A percentile compares a stretch with the other conserved stretches of the same genome.
phyloP scores from a whole-genome alignment of 2,113 vertebrate genomes.

The Protomyctophum bolini region DNA sequence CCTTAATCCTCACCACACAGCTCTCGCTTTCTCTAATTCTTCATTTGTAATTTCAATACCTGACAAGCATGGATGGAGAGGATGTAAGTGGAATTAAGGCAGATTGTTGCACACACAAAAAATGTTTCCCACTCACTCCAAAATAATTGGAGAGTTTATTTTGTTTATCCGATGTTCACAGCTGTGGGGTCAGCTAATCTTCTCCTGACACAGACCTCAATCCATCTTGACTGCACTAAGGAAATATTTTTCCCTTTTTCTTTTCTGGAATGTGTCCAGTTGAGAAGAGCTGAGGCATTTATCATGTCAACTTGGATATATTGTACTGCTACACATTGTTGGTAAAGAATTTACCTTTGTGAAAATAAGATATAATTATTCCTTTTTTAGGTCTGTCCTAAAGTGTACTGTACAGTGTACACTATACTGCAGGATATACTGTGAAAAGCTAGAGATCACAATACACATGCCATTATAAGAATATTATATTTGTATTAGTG shows the following conservation, averaged over 20 bases:
- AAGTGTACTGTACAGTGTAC: no score
- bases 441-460: no score
- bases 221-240: slow-evolving; percentile 1
- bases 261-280: not conserved
- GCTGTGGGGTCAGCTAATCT: slow-evolving; percentile 42
- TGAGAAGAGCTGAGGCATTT: not conserved
- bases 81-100: slow-evolving; percentile 46
- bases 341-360: no score
- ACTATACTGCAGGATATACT: no score
- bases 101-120: slow-evolving; percentile 34
- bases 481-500: no score
- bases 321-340: not conserved
- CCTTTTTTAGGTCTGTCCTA: no score
- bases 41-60: slow-evolving; percentile 27
- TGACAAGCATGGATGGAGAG: slow-evolving; percentile 32
- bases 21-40: slow-evolving; percentile 40
- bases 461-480: no score
- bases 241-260: no score
- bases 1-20: slow-evolving; percentile 53
- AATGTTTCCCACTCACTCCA: slow-evolving; percentile 11
- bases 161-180: slow-evolving; percentile 25
- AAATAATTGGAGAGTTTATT: slow-evolving; percentile 31
- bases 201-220: slow-evolving; percentile 9
- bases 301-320: not conserved
- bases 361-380: no score